A percentile compares a stretch with the other conserved stretches of the same genome.
Conservation (phyloP, 92 coral and sea anemone genomes). For the Zoanthus sansibaricus region DNA sequence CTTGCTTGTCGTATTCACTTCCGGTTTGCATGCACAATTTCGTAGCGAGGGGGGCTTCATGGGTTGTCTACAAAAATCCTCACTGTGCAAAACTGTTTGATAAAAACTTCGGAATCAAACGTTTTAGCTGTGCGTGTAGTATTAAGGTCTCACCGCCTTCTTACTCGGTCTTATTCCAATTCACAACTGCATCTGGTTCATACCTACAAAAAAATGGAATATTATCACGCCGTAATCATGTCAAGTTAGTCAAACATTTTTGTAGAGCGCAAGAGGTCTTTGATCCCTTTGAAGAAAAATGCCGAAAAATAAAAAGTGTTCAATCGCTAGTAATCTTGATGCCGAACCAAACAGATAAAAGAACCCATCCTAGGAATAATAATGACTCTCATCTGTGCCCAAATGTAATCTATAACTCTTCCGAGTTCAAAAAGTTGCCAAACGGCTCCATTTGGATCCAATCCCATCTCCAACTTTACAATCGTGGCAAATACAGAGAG, state of each 20-base stretch:
- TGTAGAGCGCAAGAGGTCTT: not conserved
- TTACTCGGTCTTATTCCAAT: not conserved
- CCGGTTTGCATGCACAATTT: not conserved
- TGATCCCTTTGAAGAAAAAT: not conserved
- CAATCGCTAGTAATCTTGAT: not conserved
- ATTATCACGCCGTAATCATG: not conserved
- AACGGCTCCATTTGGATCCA: not conserved
- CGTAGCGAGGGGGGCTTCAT: not conserved
- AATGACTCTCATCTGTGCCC: not conserved
- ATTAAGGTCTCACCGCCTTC: not conserved
- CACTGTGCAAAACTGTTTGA: not conserved
- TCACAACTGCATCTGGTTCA: not conserved
- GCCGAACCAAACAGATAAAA: not conserved
- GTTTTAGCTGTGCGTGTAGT: not conserved
- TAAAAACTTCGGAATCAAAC: not conserved
- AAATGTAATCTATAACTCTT: not conserved
- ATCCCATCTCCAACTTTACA: not conserved
- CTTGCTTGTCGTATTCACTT: not conserved
- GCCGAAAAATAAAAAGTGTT: not conserved
- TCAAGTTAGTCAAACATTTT: not conserved
- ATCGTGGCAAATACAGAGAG: not conserved
- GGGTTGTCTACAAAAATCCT: not conserved
- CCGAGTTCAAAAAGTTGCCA: not conserved
- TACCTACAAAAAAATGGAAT: not conserved
- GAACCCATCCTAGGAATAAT: not conserved